A percentile compares a stretch with the other conserved stretches of the same genome.
These are phyloP conservation scores for Astreopora myriophthalma DNA, from an alignment of 64 coral and sea anemone genomes.

Conservation along the genomic window DNA sequence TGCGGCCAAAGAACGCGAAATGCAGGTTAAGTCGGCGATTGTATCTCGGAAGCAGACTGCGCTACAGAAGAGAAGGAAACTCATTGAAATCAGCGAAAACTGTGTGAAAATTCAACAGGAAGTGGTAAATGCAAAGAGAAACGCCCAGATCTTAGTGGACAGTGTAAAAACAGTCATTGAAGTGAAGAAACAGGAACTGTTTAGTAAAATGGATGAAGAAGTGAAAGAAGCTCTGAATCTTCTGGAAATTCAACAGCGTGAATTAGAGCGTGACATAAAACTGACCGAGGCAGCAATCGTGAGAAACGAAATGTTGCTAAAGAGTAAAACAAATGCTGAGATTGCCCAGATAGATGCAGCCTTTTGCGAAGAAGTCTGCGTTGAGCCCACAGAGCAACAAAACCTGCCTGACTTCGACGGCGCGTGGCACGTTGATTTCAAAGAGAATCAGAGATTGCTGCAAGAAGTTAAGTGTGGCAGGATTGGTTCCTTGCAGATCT, in stretches of 20 bases:
- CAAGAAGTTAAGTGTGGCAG: background rate
- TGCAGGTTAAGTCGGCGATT: background rate
- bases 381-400: background rate
- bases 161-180: background rate
- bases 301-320: background rate
- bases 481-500: background rate
- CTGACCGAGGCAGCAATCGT: background rate
- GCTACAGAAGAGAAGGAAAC: background rate
- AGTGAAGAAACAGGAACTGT: background rate
- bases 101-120: background rate
- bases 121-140: background rate
- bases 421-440: background rate
- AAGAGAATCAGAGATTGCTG: background rate
- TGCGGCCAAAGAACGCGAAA: background rate
- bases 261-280: background rate
- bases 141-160: background rate
- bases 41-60: background rate
- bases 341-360: background rate
- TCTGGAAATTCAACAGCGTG: background rate
- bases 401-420: background rate
- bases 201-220: background rate
- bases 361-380: background rate
- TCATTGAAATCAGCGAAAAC: background rate
- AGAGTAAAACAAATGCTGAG: background rate
- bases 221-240: background rate